Evolutionary conservation across 2,797 vertebrate species (phyloP).

Genomic region (Rhynchonycteris naso): DNA sequence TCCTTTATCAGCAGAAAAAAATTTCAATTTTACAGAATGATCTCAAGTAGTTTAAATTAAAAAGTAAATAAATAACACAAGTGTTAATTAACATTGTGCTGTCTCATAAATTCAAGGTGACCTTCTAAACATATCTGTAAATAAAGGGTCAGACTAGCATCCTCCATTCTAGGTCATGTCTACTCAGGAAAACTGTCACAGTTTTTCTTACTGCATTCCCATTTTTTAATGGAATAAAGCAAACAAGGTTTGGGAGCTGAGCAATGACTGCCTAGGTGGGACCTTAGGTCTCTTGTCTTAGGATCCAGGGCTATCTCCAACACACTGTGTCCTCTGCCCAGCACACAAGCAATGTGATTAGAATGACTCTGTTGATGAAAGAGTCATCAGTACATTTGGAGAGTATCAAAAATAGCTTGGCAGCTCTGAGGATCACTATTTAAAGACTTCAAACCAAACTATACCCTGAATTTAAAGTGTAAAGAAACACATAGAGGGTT

Average conservation of each 20-base stretch:
- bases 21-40: not conserved
- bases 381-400: constrained; percentile 71
- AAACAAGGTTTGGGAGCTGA: not conserved
- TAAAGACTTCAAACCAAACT: constrained; percentile 64
- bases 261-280: not conserved
- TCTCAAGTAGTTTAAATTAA: constrained; percentile 33
- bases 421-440: constrained; percentile 52
- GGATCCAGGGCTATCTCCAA: constrained; percentile 16
- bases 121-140: not conserved
- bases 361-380: constrained; percentile 69
- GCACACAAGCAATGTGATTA: constrained; percentile 24
- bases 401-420: constrained; percentile 74
- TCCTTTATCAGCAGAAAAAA: constrained; percentile 51
- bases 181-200: not conserved
- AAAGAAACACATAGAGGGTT: constrained; percentile 5
- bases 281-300: not conserved
- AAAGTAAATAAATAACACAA: constrained; percentile 19
- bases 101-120: not conserved
- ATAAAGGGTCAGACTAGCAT: not conserved
- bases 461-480: constrained; percentile 58
- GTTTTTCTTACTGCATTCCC: not conserved
- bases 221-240: not conserved
- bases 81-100: not conserved
- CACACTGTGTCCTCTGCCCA: not conserved
- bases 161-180: not conserved